Base-by-base conservation (phyloP, 2,797 vertebrate species). In the Coregonus ussuriensis region DNA sequence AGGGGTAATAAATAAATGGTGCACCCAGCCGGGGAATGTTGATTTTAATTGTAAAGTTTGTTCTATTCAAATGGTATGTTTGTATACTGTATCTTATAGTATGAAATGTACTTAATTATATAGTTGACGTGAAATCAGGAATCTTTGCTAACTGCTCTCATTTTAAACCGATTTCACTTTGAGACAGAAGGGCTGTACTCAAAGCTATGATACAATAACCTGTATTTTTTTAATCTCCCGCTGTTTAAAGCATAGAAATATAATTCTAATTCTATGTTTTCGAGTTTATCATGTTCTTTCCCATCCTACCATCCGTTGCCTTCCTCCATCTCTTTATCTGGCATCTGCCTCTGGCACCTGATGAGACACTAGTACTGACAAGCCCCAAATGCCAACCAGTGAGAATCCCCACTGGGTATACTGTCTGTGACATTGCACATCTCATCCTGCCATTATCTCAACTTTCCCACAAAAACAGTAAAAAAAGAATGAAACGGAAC, bases 301-400 rank as follows among this genome's bases (percentile, higher is more conserved):
- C 18, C 21, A n/a, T 75, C 69, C 11, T 59, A 41, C 62, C 71
- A 72, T 75, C 62, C 72, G 54, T 37, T 69, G 59, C 75, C 62
- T 74, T 72, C 67, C 76, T 74, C 14, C 59, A 29, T 81, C 72
- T 51, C 18, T 51, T 52, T 53, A 77, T 62, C 67, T 54, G 63
- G 79, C 79, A 81, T 81, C 77, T 79, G 76, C 75, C 82, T 84
- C 73, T 84, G 85, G 71, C 77, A 72, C 71, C 76, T 77, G 82
- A 85, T 87, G 52, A 68, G 86, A 84, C 81, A 72, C 75, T 81
- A 80, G 67, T 54, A 75, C 73, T 84, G 84, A 85, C 86, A 90
- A 82, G 74, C 81, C 18, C 72, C 67, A 75, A 80, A 85, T 66
- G 80, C 69, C 75, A 78, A 80, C 41, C 82, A 84, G 79, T 75